Percentiles rank a stretch among this genome's conserved stretches.
Evolutionary conservation across 2,113 vertebrate species (phyloP).

Genomic region (Sphaerodactylus townsendi): DNA sequence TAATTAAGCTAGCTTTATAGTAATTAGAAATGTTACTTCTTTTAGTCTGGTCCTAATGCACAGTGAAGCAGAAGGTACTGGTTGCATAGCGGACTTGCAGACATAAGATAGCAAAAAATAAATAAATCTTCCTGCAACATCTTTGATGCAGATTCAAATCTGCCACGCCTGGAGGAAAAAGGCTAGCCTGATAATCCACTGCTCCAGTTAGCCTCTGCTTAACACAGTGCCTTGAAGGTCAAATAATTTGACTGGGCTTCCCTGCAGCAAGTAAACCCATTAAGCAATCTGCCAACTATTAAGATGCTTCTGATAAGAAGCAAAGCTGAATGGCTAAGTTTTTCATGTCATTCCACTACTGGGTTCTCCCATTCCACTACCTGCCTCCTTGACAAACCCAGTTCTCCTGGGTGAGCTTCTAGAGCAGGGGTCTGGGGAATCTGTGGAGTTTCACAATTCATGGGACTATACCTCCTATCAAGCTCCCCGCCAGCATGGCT

Average conservation of each 20-base stretch:
- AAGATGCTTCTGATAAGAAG: not conserved
- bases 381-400: not conserved
- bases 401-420: constrained; percentile 12
- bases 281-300: not conserved
- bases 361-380: too few relatives aligned
- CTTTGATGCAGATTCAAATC: not conserved
- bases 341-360: constrained; percentile 3
- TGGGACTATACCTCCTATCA: too few relatives aligned
- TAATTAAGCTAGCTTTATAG: not conserved
- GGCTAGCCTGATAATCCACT: not conserved
- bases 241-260: not conserved
- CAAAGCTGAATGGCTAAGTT: not conserved
- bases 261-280: not conserved
- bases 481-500: too few relatives aligned
- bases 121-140: not conserved
- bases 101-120: not conserved
- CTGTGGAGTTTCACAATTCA: too few relatives aligned
- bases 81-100: not conserved
- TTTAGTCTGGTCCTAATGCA: not conserved
- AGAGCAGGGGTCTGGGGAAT: too few relatives aligned
- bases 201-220: not conserved
- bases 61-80: not conserved
- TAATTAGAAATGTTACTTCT: not conserved
- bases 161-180: not conserved
- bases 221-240: not conserved